phyloP scores from a whole-genome alignment of 1,140 invertebrate species.

The Cydia amplana region DNA sequence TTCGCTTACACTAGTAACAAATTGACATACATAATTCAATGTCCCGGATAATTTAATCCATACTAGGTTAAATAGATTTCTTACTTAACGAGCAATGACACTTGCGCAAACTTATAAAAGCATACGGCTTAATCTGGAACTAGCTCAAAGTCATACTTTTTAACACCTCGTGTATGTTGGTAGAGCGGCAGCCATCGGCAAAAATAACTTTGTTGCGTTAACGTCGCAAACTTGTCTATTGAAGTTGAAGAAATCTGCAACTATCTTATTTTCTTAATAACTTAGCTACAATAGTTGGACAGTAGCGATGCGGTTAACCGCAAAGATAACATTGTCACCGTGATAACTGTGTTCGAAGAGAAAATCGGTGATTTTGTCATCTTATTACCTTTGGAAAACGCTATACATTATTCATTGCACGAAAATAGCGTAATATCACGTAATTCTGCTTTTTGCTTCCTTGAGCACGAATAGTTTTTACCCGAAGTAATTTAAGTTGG shows the following conservation, averaged over 20 bases:
- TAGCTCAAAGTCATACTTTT: background rate
- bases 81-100: background rate
- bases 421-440: constrained; percentile 31
- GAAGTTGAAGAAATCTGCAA: background rate
- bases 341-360: constrained; percentile 12
- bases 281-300: background rate
- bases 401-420: constrained; percentile 38
- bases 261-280: background rate
- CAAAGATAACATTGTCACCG: constrained; percentile 5
- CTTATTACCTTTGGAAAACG: constrained; percentile 30
- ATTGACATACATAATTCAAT: constrained; percentile 12
- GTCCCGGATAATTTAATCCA: background rate
- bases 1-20: background rate
- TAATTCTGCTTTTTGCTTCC: constrained; percentile 9
- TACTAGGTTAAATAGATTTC: constrained; percentile 5
- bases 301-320: background rate
- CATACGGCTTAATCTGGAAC: background rate
- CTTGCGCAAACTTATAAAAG: background rate
- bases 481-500: background rate
- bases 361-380: constrained; percentile 34
- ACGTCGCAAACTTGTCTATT: background rate
- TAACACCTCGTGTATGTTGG: background rate
- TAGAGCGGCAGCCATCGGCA: background rate
- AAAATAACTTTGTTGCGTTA: background rate
- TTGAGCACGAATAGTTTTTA: background rate